Conservation (phyloP, 2,797 vertebrate genomes). For the Darevskia nairensis region DNA sequence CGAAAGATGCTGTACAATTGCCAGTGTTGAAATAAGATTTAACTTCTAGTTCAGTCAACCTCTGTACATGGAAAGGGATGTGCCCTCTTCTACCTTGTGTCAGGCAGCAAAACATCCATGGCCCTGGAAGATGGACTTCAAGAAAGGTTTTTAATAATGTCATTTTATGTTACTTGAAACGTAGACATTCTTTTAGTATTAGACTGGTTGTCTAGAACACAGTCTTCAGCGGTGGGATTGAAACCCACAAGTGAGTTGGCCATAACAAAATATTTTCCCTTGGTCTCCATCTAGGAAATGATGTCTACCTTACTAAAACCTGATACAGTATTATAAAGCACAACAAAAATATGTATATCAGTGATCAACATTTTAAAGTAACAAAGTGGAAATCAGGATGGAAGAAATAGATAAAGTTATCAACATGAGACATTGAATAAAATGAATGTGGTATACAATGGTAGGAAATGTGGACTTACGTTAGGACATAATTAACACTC, state of each 20-base stretch:
- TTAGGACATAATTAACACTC: slow-evolving; percentile 89
- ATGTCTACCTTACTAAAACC: not conserved
- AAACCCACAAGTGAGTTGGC: not conserved
- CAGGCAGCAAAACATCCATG: not conserved
- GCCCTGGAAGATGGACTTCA: not conserved
- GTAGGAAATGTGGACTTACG: slow-evolving; percentile 81
- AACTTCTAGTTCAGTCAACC: not conserved
- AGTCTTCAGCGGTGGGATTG: not conserved
- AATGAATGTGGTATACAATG: slow-evolving; percentile 31
- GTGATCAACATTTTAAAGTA: slow-evolving; percentile 26
- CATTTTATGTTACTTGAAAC: not conserved
- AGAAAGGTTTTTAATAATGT: not conserved
- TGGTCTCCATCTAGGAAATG: not conserved
- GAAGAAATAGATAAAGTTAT: not conserved
- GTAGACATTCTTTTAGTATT: not conserved
- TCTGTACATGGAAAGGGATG: not conserved
- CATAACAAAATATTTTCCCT: not conserved
- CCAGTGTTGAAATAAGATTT: not conserved
- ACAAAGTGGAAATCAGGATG: not conserved
- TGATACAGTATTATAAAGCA: not conserved
- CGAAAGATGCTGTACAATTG: not conserved
- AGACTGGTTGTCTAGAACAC: not conserved
- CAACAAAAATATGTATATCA: not conserved
- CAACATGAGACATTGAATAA: too few relatives aligned
- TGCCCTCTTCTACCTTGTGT: not conserved